Evolutionary conservation across 2,888 invertebrate species (phyloP), one percentile per base, ranked within the genome.

Genomic region (Arenicola marina): DNA sequence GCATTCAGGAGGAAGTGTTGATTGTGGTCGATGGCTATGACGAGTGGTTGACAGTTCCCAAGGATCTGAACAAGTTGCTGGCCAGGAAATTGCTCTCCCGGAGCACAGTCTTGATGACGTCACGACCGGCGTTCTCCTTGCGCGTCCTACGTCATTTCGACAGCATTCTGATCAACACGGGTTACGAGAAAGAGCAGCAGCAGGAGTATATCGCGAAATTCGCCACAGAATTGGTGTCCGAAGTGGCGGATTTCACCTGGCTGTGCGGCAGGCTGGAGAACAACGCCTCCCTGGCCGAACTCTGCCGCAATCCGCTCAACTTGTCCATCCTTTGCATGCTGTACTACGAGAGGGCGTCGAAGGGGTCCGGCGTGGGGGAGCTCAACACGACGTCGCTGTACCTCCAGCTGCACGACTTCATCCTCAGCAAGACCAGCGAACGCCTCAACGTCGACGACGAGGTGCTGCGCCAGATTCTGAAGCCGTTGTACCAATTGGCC

Each of bases 141-240:
- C 18, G 21, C 15, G 7, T 48, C 15, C 11, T 48, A 7, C 11
- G 21, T 7, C 21, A 21, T 48, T 48, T 18, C 24, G 21, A 11
- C 21, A 7, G 7, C 7, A 7, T 21, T 11, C 21, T 18, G 11
- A 21, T 48, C 7, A 18, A 18, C 7, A 7, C 21, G 7, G 48
- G 48, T 7, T 48, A 48, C 21, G 48, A 48, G 7, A 18, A 18
- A 7, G 11, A 11, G 11, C 18, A 11, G 7, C 11, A 21, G 21
- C 48, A 48, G 21, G 48, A 48, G 7, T 48, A 18, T 18, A 48
- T 48, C 48, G 21, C 7, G 48, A 48, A 48, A 21, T 48, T 48
- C 21, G 15, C 48, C 15, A 7, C 7, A 18, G 48, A 11, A 48
- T 7, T 48, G 11, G 48, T 18, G 21, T 7, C 7, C 7, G 48